Evolutionary conservation across 1,140 invertebrate genomes (phyloP).

Genomic region (Leptopilina boulardi): DNA sequence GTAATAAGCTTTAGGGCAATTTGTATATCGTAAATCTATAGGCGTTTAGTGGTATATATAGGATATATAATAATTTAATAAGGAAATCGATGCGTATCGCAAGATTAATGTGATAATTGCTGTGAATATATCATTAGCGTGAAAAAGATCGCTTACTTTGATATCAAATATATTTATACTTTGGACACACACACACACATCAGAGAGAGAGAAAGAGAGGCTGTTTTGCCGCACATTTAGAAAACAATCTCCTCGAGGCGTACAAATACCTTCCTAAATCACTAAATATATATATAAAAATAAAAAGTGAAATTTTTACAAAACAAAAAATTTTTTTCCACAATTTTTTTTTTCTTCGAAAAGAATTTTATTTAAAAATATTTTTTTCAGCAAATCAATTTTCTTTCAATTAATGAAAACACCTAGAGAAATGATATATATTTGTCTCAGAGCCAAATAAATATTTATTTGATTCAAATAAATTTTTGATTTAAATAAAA

Average conservation of each 20-base stretch:
- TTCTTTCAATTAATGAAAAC: no score
- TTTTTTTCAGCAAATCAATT: no score
- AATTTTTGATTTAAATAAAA: no score
- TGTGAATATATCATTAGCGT: constrained; percentile 26
- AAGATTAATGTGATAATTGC: constrained; percentile 29
- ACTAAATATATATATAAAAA: background rate
- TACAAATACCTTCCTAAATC: constrained; percentile 5
- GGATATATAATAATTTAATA: constrained; percentile 21
- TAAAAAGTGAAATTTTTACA: constrained; percentile 2
- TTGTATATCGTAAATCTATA: constrained; percentile 26
- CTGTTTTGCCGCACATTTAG: constrained; percentile 25
- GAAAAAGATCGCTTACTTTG: constrained; percentile 26
- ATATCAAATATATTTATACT: constrained; percentile 1
- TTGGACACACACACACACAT: no score
- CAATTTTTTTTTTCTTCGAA: no score
- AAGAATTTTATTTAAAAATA: no score
- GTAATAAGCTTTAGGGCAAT: constrained; percentile 3
- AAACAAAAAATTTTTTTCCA: background rate
- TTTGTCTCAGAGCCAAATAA: no score
- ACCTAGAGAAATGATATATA: no score
- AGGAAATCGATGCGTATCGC: constrained; percentile 31
- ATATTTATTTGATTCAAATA: no score
- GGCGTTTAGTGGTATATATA: background rate
- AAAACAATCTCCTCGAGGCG: constrained; percentile 7
- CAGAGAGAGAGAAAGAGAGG: no score